These are phyloP conservation scores for Amblyteles armatorius DNA, from an alignment of 2,888 invertebrate genomes.

Conservation along the genomic window DNA sequence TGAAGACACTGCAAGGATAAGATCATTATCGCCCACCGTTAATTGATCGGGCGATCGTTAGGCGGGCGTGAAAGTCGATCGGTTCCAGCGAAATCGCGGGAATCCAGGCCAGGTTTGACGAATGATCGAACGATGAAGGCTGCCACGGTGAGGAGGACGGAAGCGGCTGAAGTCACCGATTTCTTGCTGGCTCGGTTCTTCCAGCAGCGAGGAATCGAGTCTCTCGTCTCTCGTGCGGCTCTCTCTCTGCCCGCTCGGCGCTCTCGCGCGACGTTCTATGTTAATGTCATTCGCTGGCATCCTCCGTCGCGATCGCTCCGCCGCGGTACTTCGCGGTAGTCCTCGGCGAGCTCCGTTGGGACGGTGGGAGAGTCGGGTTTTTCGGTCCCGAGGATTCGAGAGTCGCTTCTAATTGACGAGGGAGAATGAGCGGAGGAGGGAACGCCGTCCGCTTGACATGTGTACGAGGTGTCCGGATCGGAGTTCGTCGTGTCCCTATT, in stretches of 20 bases:
- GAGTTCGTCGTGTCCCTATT: conserved; percentile 78
- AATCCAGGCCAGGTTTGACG: conserved; percentile 41
- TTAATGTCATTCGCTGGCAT: neutral
- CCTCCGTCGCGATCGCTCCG: conserved; percentile 70
- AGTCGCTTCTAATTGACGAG: conserved; percentile 82
- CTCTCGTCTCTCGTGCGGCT: conserved; percentile 57
- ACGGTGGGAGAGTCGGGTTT: conserved; percentile 74
- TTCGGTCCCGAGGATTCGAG: conserved; percentile 72
- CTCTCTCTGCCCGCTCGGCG: conserved; percentile 76
- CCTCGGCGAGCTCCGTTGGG: conserved; percentile 40
- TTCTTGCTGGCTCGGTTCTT: conserved; percentile 59
- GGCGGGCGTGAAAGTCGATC: conserved; percentile 41
- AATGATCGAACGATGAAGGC: conserved; percentile 10
- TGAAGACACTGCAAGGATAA: conserved; percentile 32
- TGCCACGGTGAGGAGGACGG: neutral
- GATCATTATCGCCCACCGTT: conserved; percentile 17
- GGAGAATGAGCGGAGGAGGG: conserved; percentile 19
- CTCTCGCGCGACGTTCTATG: conserved; percentile 23
- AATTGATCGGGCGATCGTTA: conserved; percentile 37
- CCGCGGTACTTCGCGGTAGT: conserved; percentile 70
- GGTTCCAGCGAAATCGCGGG: conserved; percentile 48
- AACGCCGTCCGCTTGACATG: conserved; percentile 73
- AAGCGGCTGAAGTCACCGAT: conserved; percentile 20
- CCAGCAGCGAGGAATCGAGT: conserved; percentile 53
- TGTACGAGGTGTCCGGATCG: conserved; percentile 80